A percentile compares a stretch with the other conserved stretches of the same genome.
Evolutionary conservation across 1,140 invertebrate genomes (phyloP).

Genomic region (Mizuhopecten yessoensis): DNA sequence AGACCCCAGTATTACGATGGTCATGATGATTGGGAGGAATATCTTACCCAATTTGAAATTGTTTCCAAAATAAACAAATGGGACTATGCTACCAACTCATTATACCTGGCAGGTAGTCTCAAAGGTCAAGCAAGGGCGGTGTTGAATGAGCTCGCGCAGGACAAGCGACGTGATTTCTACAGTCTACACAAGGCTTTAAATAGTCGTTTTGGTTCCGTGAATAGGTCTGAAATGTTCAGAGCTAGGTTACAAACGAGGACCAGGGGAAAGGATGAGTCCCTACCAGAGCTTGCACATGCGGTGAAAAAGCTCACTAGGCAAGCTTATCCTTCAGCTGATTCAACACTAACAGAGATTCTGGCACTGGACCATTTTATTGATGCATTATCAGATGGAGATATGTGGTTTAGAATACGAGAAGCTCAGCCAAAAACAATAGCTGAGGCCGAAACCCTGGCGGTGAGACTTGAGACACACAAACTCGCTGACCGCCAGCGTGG

Average conservation of each 20-base stretch:
- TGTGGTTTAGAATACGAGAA: not conserved
- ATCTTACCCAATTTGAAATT: slow-evolving; percentile 56
- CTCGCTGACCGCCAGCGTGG: not conserved
- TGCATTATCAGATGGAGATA: slow-evolving; percentile 34
- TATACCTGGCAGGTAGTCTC: slow-evolving; percentile 49
- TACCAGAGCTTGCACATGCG: slow-evolving; percentile 42
- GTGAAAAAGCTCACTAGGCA: slow-evolving; percentile 6
- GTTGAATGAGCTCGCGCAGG: slow-evolving; percentile 36
- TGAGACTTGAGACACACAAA: not conserved
- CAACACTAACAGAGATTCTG: not conserved
- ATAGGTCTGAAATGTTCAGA: slow-evolving; percentile 21
- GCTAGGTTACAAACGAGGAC: slow-evolving; percentile 25
- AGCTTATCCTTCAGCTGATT: slow-evolving; percentile 36
- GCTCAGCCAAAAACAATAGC: slow-evolving; percentile 44
- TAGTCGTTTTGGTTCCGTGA: slow-evolving; percentile 28
- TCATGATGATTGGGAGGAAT: slow-evolving; percentile 46
- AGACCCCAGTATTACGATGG: slow-evolving; percentile 45
- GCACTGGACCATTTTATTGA: slow-evolving; percentile 51
- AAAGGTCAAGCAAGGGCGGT: slow-evolving; percentile 26
- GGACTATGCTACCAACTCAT: slow-evolving; percentile 46
- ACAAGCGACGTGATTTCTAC: slow-evolving; percentile 5
- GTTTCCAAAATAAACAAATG: slow-evolving; percentile 46
- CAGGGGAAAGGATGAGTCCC: not conserved
- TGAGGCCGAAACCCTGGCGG: not conserved
- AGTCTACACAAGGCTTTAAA: not conserved